Evolutionary conservation across 2,113 vertebrate genomes (phyloP), one percentile per base, ranked within the genome.

Genomic region (Amblyopsis rosae): DNA sequence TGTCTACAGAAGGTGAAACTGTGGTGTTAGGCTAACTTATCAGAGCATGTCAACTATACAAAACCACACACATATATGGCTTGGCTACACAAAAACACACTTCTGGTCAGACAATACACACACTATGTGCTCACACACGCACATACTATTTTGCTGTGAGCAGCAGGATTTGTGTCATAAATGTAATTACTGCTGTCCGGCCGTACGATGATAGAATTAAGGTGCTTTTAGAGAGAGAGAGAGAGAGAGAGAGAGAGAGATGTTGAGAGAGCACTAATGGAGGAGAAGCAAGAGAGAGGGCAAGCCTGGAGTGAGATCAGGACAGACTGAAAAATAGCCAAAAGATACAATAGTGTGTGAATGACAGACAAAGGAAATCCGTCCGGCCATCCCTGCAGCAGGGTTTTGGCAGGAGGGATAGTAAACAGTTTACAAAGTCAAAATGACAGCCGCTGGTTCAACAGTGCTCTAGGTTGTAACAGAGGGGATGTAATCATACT

Each of bases 151-250:
- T 75, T 88, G 86, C 87, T 87, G 83, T 51, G 79, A 82, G 81
- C 70, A 85, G 83, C 83, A 82, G 85, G 87, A 91, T 90, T 90
- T 89, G 83, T 92, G 91, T 92, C 91, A 90, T 81, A 90, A 89
- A 91, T 88, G 88, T 91, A 93, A 93, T 93, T 93, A 92, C 87
- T 84, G 85, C 85, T 83, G 88, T 90, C 88, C 87, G 78, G 86
- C 73, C 85, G 75, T 71, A 82, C 81, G 71, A 87, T 90, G 88
- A 91, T 87, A 84, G 85, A 84, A 93, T 92, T 90, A 92, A 92
- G 88, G 88, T 77, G 89, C 87, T 92, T 90, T 91, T 86, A 85
- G 72, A 76, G 69, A 70, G 63, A 47, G 57, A 56, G 69, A 69
- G 17, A 51, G 32, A 0, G 59, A 59, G 59, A 50, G 71, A 62